Percentiles rank a stretch among this genome's conserved stretches.
These are phyloP conservation scores for Cancer borealis DNA, from an alignment of 2,888 invertebrate species.

Conservation along the genomic window DNA sequence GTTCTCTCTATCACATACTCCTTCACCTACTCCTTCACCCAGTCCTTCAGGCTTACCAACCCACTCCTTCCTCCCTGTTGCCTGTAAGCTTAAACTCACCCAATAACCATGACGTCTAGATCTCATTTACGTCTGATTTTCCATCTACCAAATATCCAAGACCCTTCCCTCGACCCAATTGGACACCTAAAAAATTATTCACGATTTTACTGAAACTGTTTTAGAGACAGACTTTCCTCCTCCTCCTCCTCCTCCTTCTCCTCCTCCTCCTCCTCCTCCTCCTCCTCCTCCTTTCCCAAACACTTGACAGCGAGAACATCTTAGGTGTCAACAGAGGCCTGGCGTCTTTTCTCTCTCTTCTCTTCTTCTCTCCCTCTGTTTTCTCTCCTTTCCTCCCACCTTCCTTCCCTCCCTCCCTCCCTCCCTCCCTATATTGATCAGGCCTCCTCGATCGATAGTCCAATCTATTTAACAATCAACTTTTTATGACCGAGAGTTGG, in stretches of 20 bases:
- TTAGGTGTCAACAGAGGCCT: constrained; percentile 3
- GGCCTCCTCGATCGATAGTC: not conserved
- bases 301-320: constrained; percentile 41
- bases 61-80: not conserved
- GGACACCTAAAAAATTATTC: not conserved
- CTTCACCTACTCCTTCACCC: not conserved
- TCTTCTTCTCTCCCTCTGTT: constrained; percentile 24
- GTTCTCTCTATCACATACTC: not conserved
- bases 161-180: not conserved
- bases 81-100: not conserved
- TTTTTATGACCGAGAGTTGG: not conserved
- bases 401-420: not conserved
- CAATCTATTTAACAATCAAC: constrained; percentile 38
- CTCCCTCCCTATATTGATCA: constrained; percentile 17
- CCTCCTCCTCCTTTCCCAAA: not conserved
- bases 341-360: constrained; percentile 28
- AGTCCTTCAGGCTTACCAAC: not conserved
- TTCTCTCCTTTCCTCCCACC: not conserved
- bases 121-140: not conserved
- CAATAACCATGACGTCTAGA: not conserved
- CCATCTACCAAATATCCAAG: not conserved
- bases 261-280: not conserved
- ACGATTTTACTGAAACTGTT: not conserved
- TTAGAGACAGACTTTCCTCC: not conserved
- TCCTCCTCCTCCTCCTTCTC: not conserved